Percentiles rank a stretch among this genome's conserved stretches.
phyloP scores from a whole-genome alignment of 2,888 invertebrate genomes.

The Byasa hedistus region DNA sequence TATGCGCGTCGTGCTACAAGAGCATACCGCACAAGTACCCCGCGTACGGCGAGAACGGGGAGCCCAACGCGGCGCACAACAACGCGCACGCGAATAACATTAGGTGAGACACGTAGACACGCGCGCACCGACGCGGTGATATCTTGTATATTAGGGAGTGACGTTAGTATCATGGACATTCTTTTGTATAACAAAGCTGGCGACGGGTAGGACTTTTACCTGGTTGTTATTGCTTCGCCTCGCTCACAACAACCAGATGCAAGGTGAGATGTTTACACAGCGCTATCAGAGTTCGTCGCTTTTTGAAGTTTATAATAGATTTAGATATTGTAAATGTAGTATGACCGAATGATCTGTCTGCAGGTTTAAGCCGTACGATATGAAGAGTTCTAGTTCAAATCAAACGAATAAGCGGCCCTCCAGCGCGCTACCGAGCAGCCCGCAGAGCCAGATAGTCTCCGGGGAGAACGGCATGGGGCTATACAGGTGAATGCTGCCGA shows the following conservation, averaged over 20 bases:
- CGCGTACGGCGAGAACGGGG: conserved; percentile 83
- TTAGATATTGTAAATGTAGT: no score
- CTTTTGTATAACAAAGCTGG: no score
- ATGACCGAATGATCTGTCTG: background rate
- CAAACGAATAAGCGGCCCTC: conserved; percentile 68
- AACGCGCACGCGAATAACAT: conserved; percentile 69
- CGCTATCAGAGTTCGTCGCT: no score
- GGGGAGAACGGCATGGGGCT: conserved; percentile 74
- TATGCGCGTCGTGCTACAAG: conserved; percentile 92
- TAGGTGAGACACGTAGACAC: conserved; percentile 49
- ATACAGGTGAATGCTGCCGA: conserved; percentile 53
- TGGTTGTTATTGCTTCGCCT: no score
- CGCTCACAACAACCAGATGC: no score
- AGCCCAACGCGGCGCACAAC: conserved; percentile 60
- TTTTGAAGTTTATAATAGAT: no score
- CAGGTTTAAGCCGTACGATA: conserved; percentile 82
- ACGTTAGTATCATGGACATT: no score
- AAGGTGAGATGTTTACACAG: no score
- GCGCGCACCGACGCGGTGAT: no score
- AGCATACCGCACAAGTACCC: conserved; percentile 88
- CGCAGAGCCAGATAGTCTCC: conserved; percentile 57
- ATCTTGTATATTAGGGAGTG: no score
- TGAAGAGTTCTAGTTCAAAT: conserved; percentile 72
- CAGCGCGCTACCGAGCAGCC: conserved; percentile 57
- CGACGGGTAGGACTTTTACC: no score